phyloP scores from a whole-genome alignment of 2,113 vertebrate genomes.

The Steatornis caripensis region DNA sequence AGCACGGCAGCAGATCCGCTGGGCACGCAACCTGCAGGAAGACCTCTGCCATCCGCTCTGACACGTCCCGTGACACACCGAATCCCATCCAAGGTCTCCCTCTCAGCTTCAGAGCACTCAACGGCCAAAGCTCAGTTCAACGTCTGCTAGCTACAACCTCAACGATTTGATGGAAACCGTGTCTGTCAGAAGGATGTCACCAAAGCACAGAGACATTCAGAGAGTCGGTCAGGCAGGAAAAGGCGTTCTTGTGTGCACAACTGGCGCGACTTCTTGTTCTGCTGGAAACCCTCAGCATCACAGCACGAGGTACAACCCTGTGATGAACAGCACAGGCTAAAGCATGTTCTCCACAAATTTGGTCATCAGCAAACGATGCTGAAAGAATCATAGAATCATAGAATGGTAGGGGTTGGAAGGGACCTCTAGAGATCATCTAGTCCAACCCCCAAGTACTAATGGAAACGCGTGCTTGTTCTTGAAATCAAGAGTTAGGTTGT shows the following conservation, averaged over 20 bases:
- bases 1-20: background rate
- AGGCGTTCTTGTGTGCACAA: background rate
- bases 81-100: background rate
- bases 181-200: background rate
- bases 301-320: background rate
- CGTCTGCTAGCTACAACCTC: background rate
- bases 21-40: background rate
- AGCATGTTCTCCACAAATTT: background rate
- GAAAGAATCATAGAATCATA: no score
- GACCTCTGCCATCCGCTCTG: background rate
- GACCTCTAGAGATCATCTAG: no score
- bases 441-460: no score
- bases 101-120: background rate
- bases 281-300: background rate
- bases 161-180: background rate
- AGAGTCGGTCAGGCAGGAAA: background rate
- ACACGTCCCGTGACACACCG: rapidly evolving
- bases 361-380: background rate
- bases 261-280: background rate
- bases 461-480: background rate
- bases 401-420: no score
- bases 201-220: background rate
- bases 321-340: background rate
- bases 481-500: conserved; percentile 25
- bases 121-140: background rate